Conservation (phyloP, 1,140 invertebrate genomes). For the Tetragonula clypearis region DNA sequence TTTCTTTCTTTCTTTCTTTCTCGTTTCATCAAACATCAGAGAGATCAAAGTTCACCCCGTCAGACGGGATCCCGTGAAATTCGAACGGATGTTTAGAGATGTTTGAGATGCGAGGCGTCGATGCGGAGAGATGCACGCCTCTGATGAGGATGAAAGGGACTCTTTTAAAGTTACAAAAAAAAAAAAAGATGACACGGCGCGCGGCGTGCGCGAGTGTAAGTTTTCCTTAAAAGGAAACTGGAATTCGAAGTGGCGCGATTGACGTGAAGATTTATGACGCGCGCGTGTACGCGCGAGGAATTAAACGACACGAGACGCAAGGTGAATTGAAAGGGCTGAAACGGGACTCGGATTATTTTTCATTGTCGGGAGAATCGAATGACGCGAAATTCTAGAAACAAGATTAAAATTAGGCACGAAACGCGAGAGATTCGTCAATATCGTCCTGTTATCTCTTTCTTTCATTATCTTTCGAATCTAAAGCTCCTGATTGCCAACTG, state of each 20-base stretch:
- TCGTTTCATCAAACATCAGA: not conserved
- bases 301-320: not conserved
- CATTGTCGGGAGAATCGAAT: too few relatives aligned
- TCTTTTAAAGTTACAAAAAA: not conserved
- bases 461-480: too few relatives aligned
- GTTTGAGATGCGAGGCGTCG: not conserved
- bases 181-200: not conserved
- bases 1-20: not conserved
- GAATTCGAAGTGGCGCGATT: not conserved
- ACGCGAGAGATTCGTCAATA: too few relatives aligned
- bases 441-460: too few relatives aligned
- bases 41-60: constrained; percentile 1
- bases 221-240: not conserved
- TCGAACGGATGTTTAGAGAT: not conserved
- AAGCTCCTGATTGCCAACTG: too few relatives aligned
- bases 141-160: not conserved
- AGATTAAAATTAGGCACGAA: too few relatives aligned
- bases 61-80: not conserved
- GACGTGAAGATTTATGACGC: not conserved
- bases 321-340: too few relatives aligned
- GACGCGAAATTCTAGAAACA: too few relatives aligned
- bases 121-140: not conserved
- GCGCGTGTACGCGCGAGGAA: not conserved
- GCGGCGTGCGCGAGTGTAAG: not conserved
- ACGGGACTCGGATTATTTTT: too few relatives aligned